A percentile compares a stretch with the other conserved stretches of the same genome.
Evolutionary conservation across 2,888 invertebrate species (phyloP).

Genomic region (Pyrrhia umbra): DNA sequence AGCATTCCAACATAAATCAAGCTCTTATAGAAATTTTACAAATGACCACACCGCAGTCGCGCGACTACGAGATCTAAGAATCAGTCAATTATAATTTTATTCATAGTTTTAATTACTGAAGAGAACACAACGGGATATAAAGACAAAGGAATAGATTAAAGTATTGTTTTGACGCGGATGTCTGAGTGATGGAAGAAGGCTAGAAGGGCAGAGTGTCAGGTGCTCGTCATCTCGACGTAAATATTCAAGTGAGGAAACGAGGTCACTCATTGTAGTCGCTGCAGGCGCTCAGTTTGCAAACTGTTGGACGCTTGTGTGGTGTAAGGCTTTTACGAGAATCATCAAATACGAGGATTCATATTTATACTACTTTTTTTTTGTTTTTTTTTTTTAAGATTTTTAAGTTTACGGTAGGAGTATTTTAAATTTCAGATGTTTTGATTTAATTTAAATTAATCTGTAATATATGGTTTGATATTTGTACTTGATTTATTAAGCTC

Average conservation of each 20-base stretch:
- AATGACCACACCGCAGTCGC: background rate
- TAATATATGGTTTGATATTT: no score
- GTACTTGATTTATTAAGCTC: no score
- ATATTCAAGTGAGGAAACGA: slow-evolving; percentile 55
- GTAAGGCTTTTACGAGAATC: slow-evolving; percentile 7
- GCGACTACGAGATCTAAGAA: background rate
- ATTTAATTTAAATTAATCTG: no score
- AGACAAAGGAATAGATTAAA: slow-evolving; percentile 35
- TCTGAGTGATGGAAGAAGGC: slow-evolving; percentile 47
- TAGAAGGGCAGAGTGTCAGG: slow-evolving; percentile 53
- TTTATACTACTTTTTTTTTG: no score
- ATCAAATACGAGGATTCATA: background rate
- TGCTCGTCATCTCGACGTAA: slow-evolving; percentile 52
- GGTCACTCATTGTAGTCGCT: slow-evolving; percentile 52
- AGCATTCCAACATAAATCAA: no score
- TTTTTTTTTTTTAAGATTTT: no score
- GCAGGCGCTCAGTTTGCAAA: slow-evolving; percentile 39
- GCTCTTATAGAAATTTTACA: background rate
- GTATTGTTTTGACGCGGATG: slow-evolving; percentile 35
- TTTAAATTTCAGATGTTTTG: no score
- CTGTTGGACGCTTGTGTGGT: slow-evolving; percentile 12
- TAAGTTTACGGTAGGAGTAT: no score
- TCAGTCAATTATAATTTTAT: background rate
- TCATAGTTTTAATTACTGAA: background rate
- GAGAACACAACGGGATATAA: slow-evolving; percentile 1